Conservation (phyloP, 2,888 invertebrate genomes). For the Bellardia bayeri region DNA sequence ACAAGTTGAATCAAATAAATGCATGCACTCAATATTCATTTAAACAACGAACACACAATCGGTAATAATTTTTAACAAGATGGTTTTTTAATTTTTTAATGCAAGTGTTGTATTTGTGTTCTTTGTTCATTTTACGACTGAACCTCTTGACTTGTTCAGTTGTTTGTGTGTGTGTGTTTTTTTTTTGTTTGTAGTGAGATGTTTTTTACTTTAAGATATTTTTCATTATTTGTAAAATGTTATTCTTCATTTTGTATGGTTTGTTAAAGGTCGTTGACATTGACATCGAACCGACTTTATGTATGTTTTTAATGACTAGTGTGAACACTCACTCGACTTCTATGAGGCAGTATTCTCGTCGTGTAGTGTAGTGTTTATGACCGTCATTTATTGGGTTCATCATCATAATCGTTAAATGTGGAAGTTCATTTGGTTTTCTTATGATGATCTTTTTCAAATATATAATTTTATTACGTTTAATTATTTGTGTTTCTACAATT, state of each 20-base stretch:
- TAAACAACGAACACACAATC: slow-evolving; percentile 42
- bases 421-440: slow-evolving; percentile 65
- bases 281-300: slow-evolving; percentile 31
- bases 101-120: slow-evolving; percentile 48
- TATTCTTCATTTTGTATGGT: slow-evolving; percentile 38
- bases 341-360: background rate
- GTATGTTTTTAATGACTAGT: slow-evolving; percentile 16
- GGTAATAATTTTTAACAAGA: slow-evolving; percentile 64
- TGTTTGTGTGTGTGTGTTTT: slow-evolving; percentile 16
- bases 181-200: slow-evolving; percentile 5
- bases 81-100: slow-evolving; percentile 62
- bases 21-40: slow-evolving; percentile 41
- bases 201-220: slow-evolving; percentile 39
- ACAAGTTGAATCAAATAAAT: slow-evolving; percentile 21
- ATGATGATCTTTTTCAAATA: slow-evolving; percentile 58
- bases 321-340: slow-evolving; percentile 38
- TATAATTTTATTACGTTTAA: slow-evolving; percentile 58
- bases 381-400: slow-evolving; percentile 38
- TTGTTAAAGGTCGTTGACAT: slow-evolving; percentile 66
- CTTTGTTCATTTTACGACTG: slow-evolving; percentile 29
- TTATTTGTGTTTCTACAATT: slow-evolving; percentile 40
- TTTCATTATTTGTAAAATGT: slow-evolving; percentile 43
- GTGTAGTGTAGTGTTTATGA: slow-evolving; percentile 39
- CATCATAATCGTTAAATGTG: slow-evolving; percentile 58
- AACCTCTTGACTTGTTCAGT: slow-evolving; percentile 64